Evolutionary conservation across 2,888 invertebrate genomes (phyloP), one percentile per base, ranked within the genome.

Genomic region (Aspidiotus rigidus): DNA sequence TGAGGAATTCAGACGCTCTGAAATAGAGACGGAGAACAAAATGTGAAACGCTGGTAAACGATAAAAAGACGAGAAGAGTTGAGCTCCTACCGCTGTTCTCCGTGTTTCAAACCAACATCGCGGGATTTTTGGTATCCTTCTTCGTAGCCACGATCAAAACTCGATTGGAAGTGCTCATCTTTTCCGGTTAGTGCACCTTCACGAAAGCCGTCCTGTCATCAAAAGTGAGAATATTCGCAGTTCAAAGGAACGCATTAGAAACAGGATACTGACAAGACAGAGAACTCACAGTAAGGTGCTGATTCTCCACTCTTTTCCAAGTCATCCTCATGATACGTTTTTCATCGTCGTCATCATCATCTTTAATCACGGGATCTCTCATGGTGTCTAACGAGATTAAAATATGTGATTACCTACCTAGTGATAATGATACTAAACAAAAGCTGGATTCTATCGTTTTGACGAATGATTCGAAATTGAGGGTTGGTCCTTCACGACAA

Each of bases 131-230:
- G 53, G 40, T 60, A 67, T 17, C 59, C 67, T 7, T 40, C 28
- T 0, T 17, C 7, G n/a, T 59, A 67, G 15, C 67, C 67, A 7
- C 42, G 17, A 49, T 67, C 67, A 11, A 67, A 67, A 10, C 67
- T 59, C n/a, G 9, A 10, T 53, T 67, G 67, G 39, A 44, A 67
- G n/a, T 67, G 67, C 11, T 60, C 49, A n/a, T 67, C 67, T 59
- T 67, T 59, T 13, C 67, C 67, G 11, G 60, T 44, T 44, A 59
- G n/a, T 39, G 67, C 67, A 28, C 67, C 67, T 67, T 67, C 67
- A 10, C 67, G 67, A 49, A 59, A 67, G 13, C 67, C 67, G 11
- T 49, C 59, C 67, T 67, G 15, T 59, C 2, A 39, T 59, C 15
- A 16, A 44, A 10, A 9, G 44, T 16, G 17, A n/a, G 44, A 42